These are phyloP conservation scores for Apostichopus californicus DNA, from an alignment of 35 echinoderm and acorn worm species.

Conservation along the genomic window DNA sequence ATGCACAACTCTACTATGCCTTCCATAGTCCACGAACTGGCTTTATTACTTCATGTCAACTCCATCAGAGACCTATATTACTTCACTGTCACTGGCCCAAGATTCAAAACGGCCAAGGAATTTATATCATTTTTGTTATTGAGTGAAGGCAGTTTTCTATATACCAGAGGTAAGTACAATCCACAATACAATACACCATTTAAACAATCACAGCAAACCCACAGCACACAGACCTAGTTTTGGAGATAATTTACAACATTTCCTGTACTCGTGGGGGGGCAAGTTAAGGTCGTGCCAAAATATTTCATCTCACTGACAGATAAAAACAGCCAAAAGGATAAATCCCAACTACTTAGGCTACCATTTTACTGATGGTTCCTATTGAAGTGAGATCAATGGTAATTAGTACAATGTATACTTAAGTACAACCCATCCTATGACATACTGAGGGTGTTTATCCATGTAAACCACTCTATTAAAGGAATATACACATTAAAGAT, in stretches of 20 bases:
- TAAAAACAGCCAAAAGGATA: neutral
- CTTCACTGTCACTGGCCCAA: too few species aligned
- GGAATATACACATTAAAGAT: neutral
- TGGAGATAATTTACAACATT: constrained; percentile 1
- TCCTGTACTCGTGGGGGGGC: neutral
- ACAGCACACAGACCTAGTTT: neutral
- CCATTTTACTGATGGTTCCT: neutral
- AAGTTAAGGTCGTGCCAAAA: neutral
- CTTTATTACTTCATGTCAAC: too few species aligned
- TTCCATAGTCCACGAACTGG: too few species aligned
- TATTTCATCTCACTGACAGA: neutral
- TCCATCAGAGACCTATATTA: too few species aligned
- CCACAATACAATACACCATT: too few species aligned
- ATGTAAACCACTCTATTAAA: neutral
- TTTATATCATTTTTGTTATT: too few species aligned
- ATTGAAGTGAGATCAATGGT: constrained; percentile 5
- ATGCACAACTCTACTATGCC: too few species aligned
- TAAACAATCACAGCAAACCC: too few species aligned
- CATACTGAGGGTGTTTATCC: neutral
- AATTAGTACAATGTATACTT: constrained; percentile 1
- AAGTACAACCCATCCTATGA: neutral
- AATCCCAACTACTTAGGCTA: neutral
- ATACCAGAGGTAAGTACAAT: too few species aligned
- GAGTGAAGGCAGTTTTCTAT: too few species aligned
- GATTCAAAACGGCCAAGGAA: too few species aligned